These are phyloP conservation scores for Plecturocebus donacophilus DNA, from an alignment of 2,113 vertebrate species.

Conservation along the genomic window DNA sequence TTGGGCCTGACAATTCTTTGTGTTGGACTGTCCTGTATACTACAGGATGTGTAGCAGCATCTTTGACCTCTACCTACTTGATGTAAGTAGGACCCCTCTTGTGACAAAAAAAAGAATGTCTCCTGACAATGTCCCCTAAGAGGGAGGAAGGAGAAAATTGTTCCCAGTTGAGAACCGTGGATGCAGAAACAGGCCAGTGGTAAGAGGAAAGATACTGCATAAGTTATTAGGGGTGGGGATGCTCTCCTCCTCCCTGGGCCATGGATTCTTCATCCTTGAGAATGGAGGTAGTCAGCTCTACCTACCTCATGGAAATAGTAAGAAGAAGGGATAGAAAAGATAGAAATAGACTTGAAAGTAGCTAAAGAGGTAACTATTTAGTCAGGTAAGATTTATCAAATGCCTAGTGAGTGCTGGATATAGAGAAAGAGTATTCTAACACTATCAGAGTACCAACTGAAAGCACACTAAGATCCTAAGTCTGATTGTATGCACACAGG, in stretches of 20 bases:
- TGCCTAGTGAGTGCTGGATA: too few species aligned
- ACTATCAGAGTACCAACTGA: background rate
- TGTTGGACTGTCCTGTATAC: background rate
- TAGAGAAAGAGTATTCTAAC: background rate
- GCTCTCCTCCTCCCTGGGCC: background rate
- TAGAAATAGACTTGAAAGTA: background rate
- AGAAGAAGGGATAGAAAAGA: background rate
- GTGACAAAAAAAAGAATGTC: background rate
- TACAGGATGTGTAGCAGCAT: background rate
- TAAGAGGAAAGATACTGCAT: background rate
- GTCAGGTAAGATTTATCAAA: background rate
- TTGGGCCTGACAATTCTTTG: background rate
- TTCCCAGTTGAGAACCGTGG: background rate
- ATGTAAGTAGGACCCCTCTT: background rate
- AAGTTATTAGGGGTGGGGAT: background rate
- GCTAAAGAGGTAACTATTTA: background rate
- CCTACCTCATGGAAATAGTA: background rate
- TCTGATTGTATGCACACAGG: background rate
- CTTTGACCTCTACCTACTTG: background rate
- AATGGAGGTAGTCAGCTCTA: background rate
- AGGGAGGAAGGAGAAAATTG: background rate
- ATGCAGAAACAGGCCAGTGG: accelerated
- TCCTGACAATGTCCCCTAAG: background rate
- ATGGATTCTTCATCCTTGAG: background rate
- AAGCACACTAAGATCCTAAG: background rate